Evolutionary conservation across 2,113 vertebrate genomes (phyloP).

Genomic region (Chamaea fasciata): DNA sequence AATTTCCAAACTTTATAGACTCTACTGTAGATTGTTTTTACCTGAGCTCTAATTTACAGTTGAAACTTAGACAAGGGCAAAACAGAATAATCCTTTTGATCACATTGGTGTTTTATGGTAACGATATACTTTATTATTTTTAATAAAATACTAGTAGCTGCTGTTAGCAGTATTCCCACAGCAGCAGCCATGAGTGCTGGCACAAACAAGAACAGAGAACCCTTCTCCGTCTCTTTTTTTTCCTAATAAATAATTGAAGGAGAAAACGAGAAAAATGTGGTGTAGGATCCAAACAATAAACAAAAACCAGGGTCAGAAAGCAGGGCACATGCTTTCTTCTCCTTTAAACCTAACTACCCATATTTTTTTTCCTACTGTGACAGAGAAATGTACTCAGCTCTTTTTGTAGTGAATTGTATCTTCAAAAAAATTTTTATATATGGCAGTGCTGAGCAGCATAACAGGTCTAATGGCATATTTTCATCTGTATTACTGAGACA

Average conservation of each 20-base stretch:
- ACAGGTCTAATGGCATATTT: conserved; percentile 29
- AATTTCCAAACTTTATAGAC: background rate
- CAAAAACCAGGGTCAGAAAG: conserved; percentile 11
- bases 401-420: conserved; percentile 27
- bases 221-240: background rate
- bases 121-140: conserved; percentile 53
- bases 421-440: conserved; percentile 30
- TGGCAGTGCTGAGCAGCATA: background rate
- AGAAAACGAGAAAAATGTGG: conserved; percentile 35
- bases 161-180: conserved; percentile 13
- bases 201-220: conserved; percentile 33
- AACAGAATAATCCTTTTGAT: conserved; percentile 18
- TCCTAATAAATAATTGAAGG: conserved; percentile 57
- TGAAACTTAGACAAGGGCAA: background rate
- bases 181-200: background rate
- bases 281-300: conserved; percentile 31
- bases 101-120: conserved; percentile 41
- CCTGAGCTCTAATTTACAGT: conserved; percentile 6
- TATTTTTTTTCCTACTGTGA: conserved; percentile 2
- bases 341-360: conserved; percentile 9
- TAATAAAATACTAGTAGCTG: conserved; percentile 42
- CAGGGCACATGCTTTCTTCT: background rate
- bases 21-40: background rate
- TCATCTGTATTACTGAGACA: background rate
- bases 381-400: conserved; percentile 15